Base-by-base conservation (phyloP, 2,888 invertebrate genomes). In the Nipponacmea schrenckii region DNA sequence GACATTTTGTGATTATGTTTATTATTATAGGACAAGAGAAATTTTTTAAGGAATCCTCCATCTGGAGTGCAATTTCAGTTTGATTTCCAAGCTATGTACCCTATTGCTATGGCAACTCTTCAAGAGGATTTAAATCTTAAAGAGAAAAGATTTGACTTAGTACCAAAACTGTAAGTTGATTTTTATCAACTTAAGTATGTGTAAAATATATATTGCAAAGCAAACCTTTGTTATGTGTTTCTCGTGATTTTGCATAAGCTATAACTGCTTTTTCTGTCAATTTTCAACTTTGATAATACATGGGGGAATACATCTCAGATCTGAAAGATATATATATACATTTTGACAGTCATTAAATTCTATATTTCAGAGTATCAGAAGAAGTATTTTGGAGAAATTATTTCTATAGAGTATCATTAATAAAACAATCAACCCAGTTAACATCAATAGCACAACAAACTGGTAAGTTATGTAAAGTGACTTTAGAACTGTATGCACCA, bases 331-430 rank as follows among this genome's bases (percentile, higher is more conserved):
- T 10, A 39, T 39, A 5, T 39, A 1, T 10, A 39, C 10, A 5
- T 10, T 39, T 8, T 8, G 10, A 10, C 3, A 39, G 5, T 39
- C 10, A 39, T 39, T 39, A 10, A 39, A 8, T 39, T 39, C 1
- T 66, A 56, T 24, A 17, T 77, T 86, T 74, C 79, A 90, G 90
- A 79, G 82, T 91, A 5, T 89, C 94, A 86, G 99, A 99, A 92
- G 97, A 98, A 90, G 94, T 95, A 89, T 99, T 99, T 91, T 99
- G 99, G 99, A 93, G 97, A 89, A 99, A 99, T 92, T 99, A 99
- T 90, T 99, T 99, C 92, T 99, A 99, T 91, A 95, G 99, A 89
- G 95, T 99, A 83, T 97, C 96, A 84, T 93, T 99, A 84, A 96
- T 99, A 89, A 96, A 97, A 89, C 98, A 99, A 91, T 97, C 97